Conservation (phyloP, 2,797 vertebrate genomes). For the Pogoniulus pusillus region DNA sequence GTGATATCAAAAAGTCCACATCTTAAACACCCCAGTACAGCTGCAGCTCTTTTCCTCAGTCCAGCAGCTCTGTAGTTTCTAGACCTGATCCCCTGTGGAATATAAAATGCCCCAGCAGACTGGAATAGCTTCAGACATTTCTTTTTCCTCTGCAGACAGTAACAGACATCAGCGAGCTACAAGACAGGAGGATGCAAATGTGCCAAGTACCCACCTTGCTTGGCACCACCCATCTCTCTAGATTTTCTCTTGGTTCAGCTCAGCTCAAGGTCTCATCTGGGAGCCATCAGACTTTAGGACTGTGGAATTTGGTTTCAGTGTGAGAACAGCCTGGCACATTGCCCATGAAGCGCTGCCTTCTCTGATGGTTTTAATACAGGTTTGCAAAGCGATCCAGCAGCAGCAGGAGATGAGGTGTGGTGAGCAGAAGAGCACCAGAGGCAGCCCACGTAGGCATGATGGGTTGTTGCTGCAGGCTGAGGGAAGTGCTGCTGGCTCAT, state of each 20-base stretch:
- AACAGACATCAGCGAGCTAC: neutral
- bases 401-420: neutral
- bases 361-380: neutral
- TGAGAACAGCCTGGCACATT: neutral
- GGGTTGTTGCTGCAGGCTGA: neutral
- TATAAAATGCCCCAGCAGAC: neutral
- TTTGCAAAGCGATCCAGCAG: neutral
- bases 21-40: neutral
- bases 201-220: neutral
- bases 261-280: neutral
- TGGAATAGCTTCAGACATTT: neutral
- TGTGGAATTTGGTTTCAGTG: neutral
- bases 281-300: neutral
- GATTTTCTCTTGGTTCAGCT: neutral
- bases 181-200: neutral
- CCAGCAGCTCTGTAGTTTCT: neutral
- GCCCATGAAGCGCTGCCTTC: neutral
- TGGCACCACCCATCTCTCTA: neutral
- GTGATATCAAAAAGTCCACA: neutral
- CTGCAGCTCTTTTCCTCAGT: neutral
- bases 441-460: fast-evolving
- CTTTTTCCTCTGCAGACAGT: neutral
- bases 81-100: neutral
- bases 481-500: neutral
- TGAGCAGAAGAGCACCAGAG: neutral